Base-by-base conservation (phyloP, 1,140 invertebrate species). In the Sycophila sp. region DNA sequence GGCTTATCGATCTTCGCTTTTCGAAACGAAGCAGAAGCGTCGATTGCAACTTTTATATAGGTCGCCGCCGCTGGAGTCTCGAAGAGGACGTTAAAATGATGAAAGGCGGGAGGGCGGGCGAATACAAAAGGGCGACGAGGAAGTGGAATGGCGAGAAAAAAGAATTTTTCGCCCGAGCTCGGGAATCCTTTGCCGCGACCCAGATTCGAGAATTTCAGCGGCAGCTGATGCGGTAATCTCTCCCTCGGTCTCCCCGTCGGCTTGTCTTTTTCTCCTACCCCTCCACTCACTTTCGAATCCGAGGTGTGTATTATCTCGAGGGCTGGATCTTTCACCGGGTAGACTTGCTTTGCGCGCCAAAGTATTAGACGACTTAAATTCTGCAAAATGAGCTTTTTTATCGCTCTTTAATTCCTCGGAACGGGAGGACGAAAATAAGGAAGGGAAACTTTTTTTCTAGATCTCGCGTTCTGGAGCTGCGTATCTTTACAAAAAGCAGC, bases 1-100 rank as follows among this genome's bases (percentile, higher is more conserved):
- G n/a, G n/a, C 51, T 55, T 66, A 58, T 68, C 53, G 65, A 68
- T 68, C 24, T 8, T 32, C 26, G 7, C 26, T 7, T 7, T 24
- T 13, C 22, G 11, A 64, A 47, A 34, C 42, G 28, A 45, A 24
- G 8, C 24, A 32, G 19, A 7, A 19, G 40, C 55, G 6, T 47
- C 1, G 55, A n/a, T 62, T 62, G 58, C 58, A 69, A 69, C 22
- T 60, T 69, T 62, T 69, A 69, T 69, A 62, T 69, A 47, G 67
- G 67, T 69, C 47, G 28, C 5, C 30, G n/a, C 2, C 56, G 30
- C 8, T 5, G 19, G 24, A 34, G 10, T 34, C 30, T 26, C 28
- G 11, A 28, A 36, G 36, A 49, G 19, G 6, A 30, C 40, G 17
- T 62, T 62, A 53, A 26, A 62, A 60, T 42, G 10, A 40, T 66